A percentile compares a stretch with the other conserved stretches of the same genome.
phyloP scores from a whole-genome alignment of 2,113 vertebrate species.

The Lasiurus cinereus region DNA sequence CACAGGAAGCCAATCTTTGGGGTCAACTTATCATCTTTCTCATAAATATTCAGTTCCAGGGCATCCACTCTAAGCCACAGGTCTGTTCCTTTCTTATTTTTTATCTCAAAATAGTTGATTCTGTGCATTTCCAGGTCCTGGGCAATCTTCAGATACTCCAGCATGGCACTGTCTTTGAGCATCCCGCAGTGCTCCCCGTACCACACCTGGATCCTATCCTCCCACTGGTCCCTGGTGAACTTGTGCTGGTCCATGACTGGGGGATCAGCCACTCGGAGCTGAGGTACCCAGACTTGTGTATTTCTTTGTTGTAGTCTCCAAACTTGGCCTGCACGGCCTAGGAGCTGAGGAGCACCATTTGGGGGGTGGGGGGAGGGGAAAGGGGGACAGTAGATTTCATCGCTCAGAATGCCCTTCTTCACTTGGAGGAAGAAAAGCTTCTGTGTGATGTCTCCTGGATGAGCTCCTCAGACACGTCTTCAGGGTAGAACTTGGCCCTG shows the following conservation, averaged over 20 bases:
- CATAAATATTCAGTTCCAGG: constrained; percentile 97
- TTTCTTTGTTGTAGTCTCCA: constrained; percentile 94
- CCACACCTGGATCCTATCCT: too few species aligned
- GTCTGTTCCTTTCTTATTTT: constrained; percentile 98
- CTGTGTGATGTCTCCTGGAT: constrained; percentile 97
- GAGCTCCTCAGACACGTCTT: constrained; percentile 96
- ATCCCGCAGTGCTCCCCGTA: too few species aligned
- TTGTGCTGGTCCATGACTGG: constrained; percentile 74
- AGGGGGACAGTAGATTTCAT: constrained; percentile 97
- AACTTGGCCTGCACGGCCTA: constrained; percentile 98
- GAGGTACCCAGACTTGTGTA: constrained; percentile 94
- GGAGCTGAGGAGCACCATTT: constrained; percentile 94
- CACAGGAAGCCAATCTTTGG: too few species aligned
- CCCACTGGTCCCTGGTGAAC: too few species aligned
- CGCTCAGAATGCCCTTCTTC: constrained; percentile 95
- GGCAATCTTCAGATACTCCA: constrained; percentile 98
- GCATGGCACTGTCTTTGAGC: constrained; percentile 93
- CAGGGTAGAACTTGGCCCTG: constrained; percentile 96
- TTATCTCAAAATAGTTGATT: constrained; percentile 99
- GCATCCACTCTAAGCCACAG: constrained; percentile 97
- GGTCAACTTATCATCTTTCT: constrained; percentile 93
- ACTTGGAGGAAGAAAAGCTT: constrained; percentile 98
- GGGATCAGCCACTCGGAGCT: constrained; percentile 94
- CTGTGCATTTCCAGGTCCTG: constrained; percentile 99
- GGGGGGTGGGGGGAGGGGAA: too few species aligned